Percentiles rank a stretch among this genome's conserved stretches.
Evolutionary conservation across 1,140 invertebrate species (phyloP).

Genomic region (Condylostylus longicornis): DNA sequence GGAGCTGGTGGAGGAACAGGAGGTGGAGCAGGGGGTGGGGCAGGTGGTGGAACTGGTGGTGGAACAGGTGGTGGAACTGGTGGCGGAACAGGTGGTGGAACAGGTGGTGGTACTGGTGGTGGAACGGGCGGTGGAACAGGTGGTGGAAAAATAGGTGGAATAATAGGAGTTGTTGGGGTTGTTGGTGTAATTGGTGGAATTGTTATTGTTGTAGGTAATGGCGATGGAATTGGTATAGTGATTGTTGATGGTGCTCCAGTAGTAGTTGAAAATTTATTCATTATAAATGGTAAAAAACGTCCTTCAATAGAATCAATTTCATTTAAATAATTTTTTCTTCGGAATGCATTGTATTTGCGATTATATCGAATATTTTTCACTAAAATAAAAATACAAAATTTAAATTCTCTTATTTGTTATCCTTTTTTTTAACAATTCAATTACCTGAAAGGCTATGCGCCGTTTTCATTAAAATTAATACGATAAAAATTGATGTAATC

Average conservation of each 20-base stretch:
- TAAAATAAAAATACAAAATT: no score
- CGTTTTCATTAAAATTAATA: no score
- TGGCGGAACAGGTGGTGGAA: background rate
- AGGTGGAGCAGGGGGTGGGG: background rate
- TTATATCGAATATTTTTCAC: no score
- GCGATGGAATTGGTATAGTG: background rate
- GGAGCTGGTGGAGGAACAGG: background rate
- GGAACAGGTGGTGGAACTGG: background rate
- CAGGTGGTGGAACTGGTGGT: background rate
- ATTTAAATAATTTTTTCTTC: no score
- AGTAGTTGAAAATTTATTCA: conserved; percentile 14
- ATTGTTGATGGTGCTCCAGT: background rate
- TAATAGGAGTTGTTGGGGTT: background rate
- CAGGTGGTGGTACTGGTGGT: background rate
- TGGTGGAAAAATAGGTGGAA: background rate
- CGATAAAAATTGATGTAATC: no score
- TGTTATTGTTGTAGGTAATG: background rate
- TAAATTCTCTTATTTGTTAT: no score
- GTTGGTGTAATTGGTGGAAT: background rate
- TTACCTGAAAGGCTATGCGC: no score
- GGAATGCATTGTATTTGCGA: no score
- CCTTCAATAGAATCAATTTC: no score
- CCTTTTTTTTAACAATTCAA: no score
- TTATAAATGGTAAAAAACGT: conserved; percentile 13
- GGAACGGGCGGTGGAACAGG: background rate